These are phyloP conservation scores for Cyrtorhinus lividipennis DNA, from an alignment of 1,140 invertebrate species.

Conservation along the genomic window DNA sequence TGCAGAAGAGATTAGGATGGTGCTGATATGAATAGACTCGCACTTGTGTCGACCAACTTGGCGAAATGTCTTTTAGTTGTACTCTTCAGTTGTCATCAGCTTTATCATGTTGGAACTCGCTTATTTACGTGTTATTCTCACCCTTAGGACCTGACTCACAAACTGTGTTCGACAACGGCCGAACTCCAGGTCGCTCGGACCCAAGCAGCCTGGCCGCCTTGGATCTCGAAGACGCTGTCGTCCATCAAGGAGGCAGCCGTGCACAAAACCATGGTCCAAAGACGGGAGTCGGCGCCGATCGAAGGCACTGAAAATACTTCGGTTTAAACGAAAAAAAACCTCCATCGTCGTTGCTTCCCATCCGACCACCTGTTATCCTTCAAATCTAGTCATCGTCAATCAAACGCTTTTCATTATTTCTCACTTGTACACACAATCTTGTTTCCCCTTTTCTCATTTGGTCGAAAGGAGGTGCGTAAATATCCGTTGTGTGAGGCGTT, in stretches of 20 bases:
- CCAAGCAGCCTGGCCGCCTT: slow-evolving; percentile 63
- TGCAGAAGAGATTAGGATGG: no score
- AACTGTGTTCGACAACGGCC: slow-evolving; percentile 62
- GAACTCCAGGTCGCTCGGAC: slow-evolving; percentile 62
- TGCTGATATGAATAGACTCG: no score
- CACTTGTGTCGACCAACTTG: no score
- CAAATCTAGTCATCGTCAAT: background rate
- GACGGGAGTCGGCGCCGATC: slow-evolving; percentile 14
- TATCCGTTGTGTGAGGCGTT: no score
- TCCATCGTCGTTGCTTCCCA: background rate
- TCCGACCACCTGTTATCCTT: background rate
- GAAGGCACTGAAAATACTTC: background rate
- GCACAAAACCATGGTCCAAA: slow-evolving; percentile 19
- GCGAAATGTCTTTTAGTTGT: no score
- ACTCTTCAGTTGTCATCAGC: no score
- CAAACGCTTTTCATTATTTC: no score
- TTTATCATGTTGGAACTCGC: no score
- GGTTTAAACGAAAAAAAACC: no score
- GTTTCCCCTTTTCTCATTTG: background rate
- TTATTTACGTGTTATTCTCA: slow-evolving; percentile 16
- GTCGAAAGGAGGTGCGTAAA: no score
- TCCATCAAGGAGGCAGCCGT: slow-evolving; percentile 49
- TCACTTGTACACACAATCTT: no score
- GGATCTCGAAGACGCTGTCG: slow-evolving; percentile 77
- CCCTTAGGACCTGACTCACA: slow-evolving; percentile 77